Percentiles rank a stretch among this genome's conserved stretches.
Conservation (phyloP, 1,140 invertebrate genomes). For the Panagrolaimus sp. region DNA sequence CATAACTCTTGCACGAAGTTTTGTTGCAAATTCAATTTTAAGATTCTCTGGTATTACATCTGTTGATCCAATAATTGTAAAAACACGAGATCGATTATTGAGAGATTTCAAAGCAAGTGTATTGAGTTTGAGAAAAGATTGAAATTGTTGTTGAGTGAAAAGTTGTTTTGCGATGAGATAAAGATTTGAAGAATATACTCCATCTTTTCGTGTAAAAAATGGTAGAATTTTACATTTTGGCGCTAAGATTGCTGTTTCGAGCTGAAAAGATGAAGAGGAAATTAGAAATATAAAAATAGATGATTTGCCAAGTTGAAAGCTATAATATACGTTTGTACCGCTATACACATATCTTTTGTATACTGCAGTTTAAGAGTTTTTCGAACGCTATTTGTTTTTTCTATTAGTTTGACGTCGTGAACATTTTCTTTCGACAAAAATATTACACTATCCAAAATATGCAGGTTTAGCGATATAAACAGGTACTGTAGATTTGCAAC, state of each 20-base stretch:
- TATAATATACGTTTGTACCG: too few relatives aligned
- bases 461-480: too few relatives aligned
- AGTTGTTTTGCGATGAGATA: not conserved
- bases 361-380: too few relatives aligned
- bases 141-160: not conserved
- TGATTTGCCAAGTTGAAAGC: too few relatives aligned
- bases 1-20: not conserved
- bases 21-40: not conserved
- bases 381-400: too few relatives aligned
- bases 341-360: too few relatives aligned
- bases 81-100: conserved; percentile 4
- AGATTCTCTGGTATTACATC: not conserved
- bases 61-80: not conserved
- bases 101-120: not conserved
- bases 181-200: not conserved
- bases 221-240: not conserved
- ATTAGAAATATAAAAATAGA: too few relatives aligned
- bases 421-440: too few relatives aligned
- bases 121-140: not conserved
- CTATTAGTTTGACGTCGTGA: too few relatives aligned
- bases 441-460: too few relatives aligned
- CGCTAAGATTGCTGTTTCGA: not conserved
- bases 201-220: not conserved
- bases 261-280: not conserved
- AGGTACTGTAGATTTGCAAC: too few relatives aligned